Evolutionary conservation across 1,140 invertebrate species (phyloP).

Genomic region (Lordiphosa clarofinis): DNA sequence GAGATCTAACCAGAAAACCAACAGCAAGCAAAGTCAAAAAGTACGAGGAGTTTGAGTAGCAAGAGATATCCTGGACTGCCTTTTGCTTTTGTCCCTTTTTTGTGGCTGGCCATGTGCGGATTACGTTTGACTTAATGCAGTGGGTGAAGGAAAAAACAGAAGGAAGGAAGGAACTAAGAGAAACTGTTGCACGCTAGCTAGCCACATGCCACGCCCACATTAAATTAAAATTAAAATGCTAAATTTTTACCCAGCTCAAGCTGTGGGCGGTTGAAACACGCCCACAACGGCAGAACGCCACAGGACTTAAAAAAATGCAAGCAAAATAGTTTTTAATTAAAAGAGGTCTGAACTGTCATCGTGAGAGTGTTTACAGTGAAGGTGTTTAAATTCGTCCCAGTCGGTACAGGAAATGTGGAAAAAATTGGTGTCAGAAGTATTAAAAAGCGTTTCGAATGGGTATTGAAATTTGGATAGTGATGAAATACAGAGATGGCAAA

Average conservation of each 20-base stretch:
- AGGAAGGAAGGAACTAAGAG: slow-evolving; percentile 8
- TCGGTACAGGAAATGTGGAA: not conserved
- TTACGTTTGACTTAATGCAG: slow-evolving; percentile 77
- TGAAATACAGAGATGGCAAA: too few relatives aligned
- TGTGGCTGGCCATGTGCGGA: slow-evolving; percentile 73
- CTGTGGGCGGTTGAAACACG: slow-evolving; percentile 44
- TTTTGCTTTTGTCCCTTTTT: slow-evolving; percentile 39
- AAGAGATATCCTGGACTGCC: slow-evolving; percentile 31
- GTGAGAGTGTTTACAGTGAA: slow-evolving; percentile 37
- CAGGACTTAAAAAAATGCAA: slow-evolving; percentile 63
- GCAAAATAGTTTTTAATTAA: slow-evolving; percentile 78
- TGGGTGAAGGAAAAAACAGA: slow-evolving; percentile 13
- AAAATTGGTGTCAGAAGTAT: too few relatives aligned
- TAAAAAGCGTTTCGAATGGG: too few relatives aligned
- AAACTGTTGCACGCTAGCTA: slow-evolving; percentile 62
- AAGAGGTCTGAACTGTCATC: slow-evolving; percentile 52
- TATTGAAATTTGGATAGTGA: too few relatives aligned
- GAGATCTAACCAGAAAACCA: slow-evolving; percentile 68
- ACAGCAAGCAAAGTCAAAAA: slow-evolving; percentile 73
- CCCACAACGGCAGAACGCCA: slow-evolving; percentile 32
- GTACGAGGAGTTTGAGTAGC: slow-evolving; percentile 34
- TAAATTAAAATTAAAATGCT: slow-evolving; percentile 77
- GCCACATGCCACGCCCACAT: slow-evolving; percentile 57
- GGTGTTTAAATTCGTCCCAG: slow-evolving; percentile 33
- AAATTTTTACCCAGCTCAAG: slow-evolving; percentile 56